These are phyloP conservation scores for Aplysia californica DNA, from an alignment of 1,140 invertebrate species.

Conservation along the genomic window DNA sequence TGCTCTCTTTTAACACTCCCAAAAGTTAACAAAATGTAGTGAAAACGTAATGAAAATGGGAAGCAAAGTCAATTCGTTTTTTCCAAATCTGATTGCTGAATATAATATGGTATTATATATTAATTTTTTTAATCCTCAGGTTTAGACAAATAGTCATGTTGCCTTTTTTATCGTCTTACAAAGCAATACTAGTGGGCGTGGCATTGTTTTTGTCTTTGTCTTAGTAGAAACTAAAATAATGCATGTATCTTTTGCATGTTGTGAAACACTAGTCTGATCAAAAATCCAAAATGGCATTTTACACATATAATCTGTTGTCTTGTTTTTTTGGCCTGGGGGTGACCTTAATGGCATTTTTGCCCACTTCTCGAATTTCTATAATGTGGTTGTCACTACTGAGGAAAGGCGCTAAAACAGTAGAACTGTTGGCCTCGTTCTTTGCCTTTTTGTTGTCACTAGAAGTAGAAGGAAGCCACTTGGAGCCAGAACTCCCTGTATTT, in stretches of 20 bases:
- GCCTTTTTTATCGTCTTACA: not conserved
- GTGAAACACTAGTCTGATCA: no score
- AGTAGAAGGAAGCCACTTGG: no score
- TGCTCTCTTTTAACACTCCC: not conserved
- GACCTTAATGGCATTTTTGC: slow-evolving; percentile 13
- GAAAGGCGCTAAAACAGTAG: not conserved
- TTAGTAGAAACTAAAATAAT: no score
- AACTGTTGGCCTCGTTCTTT: no score
- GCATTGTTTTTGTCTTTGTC: no score
- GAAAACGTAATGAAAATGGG: not conserved
- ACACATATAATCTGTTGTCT: no score
- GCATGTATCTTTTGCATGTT: no score
- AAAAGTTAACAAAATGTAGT: no score
- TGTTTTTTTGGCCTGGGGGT: slow-evolving; percentile 4
- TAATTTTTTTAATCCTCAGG: not conserved
- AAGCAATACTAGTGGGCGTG: not conserved
- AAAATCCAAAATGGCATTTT: no score
- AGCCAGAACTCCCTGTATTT: no score
- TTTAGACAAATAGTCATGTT: not conserved
- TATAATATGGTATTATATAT: no score
- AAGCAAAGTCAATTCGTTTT: not conserved
- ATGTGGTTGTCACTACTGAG: slow-evolving; percentile 35
- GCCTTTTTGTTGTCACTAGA: no score
- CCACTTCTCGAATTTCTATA: slow-evolving; percentile 30
- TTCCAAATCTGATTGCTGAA: not conserved